A percentile compares a stretch with the other conserved stretches of the same genome.
Conservation (phyloP, 2,113 vertebrate genomes). For the Elephantulus edwardii region DNA sequence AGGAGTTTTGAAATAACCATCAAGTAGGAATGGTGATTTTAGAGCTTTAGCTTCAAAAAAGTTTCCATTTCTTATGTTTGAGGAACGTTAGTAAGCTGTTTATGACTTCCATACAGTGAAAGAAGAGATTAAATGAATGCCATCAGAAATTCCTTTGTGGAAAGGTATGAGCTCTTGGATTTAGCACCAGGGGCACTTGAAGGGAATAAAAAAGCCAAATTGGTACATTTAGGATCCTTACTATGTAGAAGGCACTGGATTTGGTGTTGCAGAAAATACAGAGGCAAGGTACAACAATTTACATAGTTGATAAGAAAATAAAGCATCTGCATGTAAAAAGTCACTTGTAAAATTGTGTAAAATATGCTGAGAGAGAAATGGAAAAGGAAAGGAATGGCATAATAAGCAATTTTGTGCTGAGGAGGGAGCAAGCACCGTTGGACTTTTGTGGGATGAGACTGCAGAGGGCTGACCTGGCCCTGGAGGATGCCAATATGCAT, state of each 20-base stretch:
- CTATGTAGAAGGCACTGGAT: not conserved
- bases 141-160: not conserved
- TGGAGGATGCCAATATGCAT: not conserved
- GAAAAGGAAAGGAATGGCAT: not conserved
- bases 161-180: not conserved
- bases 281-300: not conserved
- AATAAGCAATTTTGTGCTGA: not conserved
- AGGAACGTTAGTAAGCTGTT: not conserved
- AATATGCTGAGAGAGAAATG: not conserved
- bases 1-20: constrained; percentile 3
- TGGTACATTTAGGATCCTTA: not conserved
- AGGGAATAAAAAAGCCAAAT: not conserved
- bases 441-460: not conserved
- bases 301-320: not conserved
- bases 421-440: not conserved
- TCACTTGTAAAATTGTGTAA: not conserved
- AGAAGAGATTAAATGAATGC: not conserved
- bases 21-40: not conserved
- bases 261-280: not conserved
- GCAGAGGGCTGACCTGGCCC: not conserved
- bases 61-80: not conserved
- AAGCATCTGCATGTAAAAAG: not conserved
- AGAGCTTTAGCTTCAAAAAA: constrained; percentile 7
- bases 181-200: too few relatives aligned
- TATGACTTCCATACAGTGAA: not conserved